Conservation (phyloP, 2,113 vertebrate species). For the Thunnus thynnus region DNA sequence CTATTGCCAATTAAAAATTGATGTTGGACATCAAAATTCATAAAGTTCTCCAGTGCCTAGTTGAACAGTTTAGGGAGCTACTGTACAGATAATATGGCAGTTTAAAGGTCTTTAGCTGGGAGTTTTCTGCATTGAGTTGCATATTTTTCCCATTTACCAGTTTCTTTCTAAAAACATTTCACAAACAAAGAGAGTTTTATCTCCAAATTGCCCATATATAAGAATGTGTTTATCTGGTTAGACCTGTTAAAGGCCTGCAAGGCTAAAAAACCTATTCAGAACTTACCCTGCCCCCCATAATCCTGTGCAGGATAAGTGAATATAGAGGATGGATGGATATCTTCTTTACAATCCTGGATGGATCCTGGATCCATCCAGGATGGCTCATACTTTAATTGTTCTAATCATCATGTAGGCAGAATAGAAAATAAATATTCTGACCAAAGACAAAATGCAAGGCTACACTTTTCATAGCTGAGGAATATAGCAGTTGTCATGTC, state of each 20-base stretch:
- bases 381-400: not conserved
- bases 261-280: too few species aligned
- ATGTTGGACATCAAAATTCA: slow-evolving; percentile 52
- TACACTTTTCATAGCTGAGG: slow-evolving; percentile 8
- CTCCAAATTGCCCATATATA: too few species aligned
- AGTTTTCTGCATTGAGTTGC: slow-evolving; percentile 5
- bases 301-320: not conserved
- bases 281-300: too few species aligned
- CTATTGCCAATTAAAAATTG: slow-evolving; percentile 41
- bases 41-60: slow-evolving; percentile 20
- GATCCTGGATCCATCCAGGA: too few species aligned
- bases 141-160: not conserved
- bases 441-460: not conserved
- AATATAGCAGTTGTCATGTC: slow-evolving; percentile 16
- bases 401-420: not conserved
- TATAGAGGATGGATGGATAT: not conserved
- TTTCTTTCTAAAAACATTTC: not conserved
- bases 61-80: slow-evolving; percentile 8
- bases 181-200: not conserved
- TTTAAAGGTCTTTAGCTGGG: slow-evolving; percentile 16
- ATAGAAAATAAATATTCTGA: not conserved
- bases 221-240: too few species aligned
- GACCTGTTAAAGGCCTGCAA: too few species aligned
- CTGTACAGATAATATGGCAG: slow-evolving; percentile 12
- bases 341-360: not conserved